phyloP scores from a whole-genome alignment of 2,113 vertebrate species.

The Neomonachus schauinslandi region DNA sequence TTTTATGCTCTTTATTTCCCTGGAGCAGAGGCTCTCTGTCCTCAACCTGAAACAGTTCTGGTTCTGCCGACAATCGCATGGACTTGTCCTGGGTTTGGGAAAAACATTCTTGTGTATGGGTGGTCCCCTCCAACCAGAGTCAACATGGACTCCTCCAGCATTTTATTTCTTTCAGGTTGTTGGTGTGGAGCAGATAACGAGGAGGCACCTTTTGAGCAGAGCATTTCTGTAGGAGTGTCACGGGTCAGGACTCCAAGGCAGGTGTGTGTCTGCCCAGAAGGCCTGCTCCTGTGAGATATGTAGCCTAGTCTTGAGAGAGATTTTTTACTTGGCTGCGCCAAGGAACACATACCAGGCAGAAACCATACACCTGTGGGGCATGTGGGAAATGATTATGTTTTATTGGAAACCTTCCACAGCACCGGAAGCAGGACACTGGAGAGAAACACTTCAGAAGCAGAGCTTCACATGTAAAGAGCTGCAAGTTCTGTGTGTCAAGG shows the following conservation, averaged over 20 bases:
- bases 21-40: not conserved
- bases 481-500: not conserved
- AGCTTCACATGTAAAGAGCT: not conserved
- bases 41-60: not conserved
- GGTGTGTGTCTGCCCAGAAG: not conserved
- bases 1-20: not conserved
- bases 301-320: not conserved
- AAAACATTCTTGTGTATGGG: not conserved
- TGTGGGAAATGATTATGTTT: not conserved
- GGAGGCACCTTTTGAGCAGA: not conserved
- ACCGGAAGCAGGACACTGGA: not conserved
- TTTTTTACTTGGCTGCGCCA: not conserved
- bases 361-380: not conserved
- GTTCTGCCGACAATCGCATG: not conserved
- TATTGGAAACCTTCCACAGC: not conserved
- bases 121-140: not conserved
- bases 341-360: not conserved
- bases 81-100: not conserved
- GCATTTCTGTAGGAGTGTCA: not conserved
- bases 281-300: not conserved
- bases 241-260: not conserved
- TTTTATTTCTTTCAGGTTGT: slow-evolving; percentile 8
- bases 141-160: not conserved
- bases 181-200: not conserved
- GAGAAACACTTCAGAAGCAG: not conserved